Conservation (phyloP, 2,888 invertebrate species). For the Agrilus mali region DNA sequence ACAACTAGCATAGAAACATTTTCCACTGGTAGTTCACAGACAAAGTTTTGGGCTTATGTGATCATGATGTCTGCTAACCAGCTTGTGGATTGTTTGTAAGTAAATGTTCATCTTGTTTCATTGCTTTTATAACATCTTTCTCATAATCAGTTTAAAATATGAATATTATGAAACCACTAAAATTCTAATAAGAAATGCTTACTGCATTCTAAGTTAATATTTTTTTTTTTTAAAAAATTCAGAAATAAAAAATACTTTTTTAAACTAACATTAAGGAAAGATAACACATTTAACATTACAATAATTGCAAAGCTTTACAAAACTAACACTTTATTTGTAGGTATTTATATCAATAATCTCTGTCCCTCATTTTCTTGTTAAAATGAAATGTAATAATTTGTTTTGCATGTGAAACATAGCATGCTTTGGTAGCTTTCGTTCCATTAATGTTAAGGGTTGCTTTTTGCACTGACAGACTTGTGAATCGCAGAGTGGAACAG, state of each 20-base stretch:
- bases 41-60: constrained; percentile 7
- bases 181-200: too few relatives aligned
- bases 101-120: constrained; percentile 20
- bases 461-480: constrained; percentile 39
- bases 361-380: not conserved
- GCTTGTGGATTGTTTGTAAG: constrained; percentile 53
- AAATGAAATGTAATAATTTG: not conserved
- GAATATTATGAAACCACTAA: too few relatives aligned
- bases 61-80: constrained; percentile 49
- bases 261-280: too few relatives aligned
- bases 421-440: constrained; percentile 16
- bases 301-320: not conserved
- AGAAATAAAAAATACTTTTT: too few relatives aligned
- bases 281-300: too few relatives aligned
- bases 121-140: not conserved
- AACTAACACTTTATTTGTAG: not conserved
- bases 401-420: constrained; percentile 23
- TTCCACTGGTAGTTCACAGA: too few relatives aligned
- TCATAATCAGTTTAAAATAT: too few relatives aligned
- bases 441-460: constrained; percentile 12
- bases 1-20: too few relatives aligned
- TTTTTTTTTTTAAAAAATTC: too few relatives aligned
- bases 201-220: too few relatives aligned
- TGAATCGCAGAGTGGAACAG: constrained; percentile 55
- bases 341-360: not conserved